Evolutionary conservation across 2,113 vertebrate genomes (phyloP), one percentile per base, ranked within the genome.

Genomic region (Manacus vitellinus): DNA sequence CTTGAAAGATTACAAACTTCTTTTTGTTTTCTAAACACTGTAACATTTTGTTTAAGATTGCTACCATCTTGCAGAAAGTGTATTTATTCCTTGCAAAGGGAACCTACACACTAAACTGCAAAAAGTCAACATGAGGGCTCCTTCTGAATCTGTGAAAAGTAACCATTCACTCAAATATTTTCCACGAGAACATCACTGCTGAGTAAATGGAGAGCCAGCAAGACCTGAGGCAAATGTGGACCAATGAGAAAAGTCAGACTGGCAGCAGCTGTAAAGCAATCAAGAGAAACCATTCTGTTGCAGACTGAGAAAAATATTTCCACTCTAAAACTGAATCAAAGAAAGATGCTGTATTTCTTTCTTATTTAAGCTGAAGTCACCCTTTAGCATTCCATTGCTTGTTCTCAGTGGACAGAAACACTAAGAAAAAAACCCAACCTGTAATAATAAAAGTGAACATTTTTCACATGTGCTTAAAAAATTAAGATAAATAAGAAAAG

Each of bases 401-500:
- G 41, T n/a, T 72, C 44, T 87, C 44, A 37, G 11, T 9, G 63
- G 39, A 77, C 2, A 84, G 31, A 80, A 85, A 71, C 2, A 5
- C 31, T 16, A 82, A 41, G 28, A 27, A 68, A 88, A 76, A 55
- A 73, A 66, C 2, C 1, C 31, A 75, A 44, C 5, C 47, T 27
- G 41, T 25, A 35, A 61, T 58, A 52, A 56, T 7, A 7, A 3
- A 71, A 87, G 11, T 19, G 9, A 23, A 17, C 4, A 31, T 52
- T 94, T 75, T 89, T 78, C 52, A 71, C 12, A 35, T 3, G 5
- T 43, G 19, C 43, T 83, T 37, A 66, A 75, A 16, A 85, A 9
- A 63, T 9, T 14, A 4, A 24, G 47, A 14, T 1, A 56, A 24
- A 3, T 1, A 6, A 28, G 15, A 19, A 18, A 2, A 27, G 7